Conservation (phyloP, 2,888 invertebrate species). For the Trimorus sp. region DNA sequence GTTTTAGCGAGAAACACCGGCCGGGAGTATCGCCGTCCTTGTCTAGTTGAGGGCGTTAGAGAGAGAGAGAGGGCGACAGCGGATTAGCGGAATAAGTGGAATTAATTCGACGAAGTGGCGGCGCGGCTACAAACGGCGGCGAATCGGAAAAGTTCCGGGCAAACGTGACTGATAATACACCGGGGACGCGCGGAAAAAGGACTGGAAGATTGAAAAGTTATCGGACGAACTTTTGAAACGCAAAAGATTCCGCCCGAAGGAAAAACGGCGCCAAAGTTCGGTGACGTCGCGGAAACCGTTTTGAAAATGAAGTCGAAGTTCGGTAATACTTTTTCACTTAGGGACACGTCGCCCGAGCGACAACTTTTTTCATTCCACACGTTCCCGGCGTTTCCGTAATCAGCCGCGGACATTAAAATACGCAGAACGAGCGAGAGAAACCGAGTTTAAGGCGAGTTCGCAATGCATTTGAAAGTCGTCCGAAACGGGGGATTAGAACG, state of each 20-base stretch:
- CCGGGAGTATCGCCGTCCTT: too few species aligned
- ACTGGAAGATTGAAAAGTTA: conserved; percentile 62
- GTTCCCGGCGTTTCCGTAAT: conserved; percentile 6
- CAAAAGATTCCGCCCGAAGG: conserved; percentile 43
- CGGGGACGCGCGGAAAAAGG: conserved; percentile 35
- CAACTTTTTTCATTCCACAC: conserved; percentile 35
- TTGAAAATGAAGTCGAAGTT: conserved; percentile 58
- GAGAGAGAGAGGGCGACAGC: too few species aligned
- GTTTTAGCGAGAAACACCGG: too few species aligned
- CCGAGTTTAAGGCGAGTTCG: conserved; percentile 8
- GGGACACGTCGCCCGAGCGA: conserved; percentile 17
- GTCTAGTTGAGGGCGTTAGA: too few species aligned
- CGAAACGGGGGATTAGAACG: too few species aligned
- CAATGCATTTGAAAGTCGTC: neutral
- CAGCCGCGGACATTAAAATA: conserved; percentile 7
- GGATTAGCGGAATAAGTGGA: neutral
- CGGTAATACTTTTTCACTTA: conserved; percentile 53
- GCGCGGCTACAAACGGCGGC: conserved; percentile 11
- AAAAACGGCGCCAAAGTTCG: conserved; percentile 54
- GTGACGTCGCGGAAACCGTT: conserved; percentile 39
- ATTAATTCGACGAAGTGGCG: neutral
- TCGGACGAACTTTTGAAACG: conserved; percentile 52
- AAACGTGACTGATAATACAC: conserved; percentile 58
- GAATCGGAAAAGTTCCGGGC: conserved; percentile 43
- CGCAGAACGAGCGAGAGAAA: neutral